Base-by-base conservation (phyloP, 2,113 vertebrate species). In the Gymnarchus niloticus region DNA sequence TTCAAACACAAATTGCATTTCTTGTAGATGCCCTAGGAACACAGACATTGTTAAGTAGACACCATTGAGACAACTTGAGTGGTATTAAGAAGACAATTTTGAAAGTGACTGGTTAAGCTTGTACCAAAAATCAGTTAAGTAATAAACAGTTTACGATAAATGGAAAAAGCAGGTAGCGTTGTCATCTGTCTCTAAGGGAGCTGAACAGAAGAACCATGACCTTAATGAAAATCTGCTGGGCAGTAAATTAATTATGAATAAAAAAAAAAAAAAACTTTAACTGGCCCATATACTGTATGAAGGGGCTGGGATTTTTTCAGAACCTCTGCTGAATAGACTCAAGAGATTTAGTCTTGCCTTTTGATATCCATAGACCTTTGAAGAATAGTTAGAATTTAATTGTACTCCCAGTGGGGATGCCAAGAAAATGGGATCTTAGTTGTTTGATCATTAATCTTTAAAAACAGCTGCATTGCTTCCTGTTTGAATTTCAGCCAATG, bases 371-470 rank as follows among this genome's bases (percentile, higher is more conserved):
- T 12, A 65, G 41, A 48, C 46, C 57, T 25, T 65, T 48, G 83
- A 73, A 84, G 61, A 73, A 46, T 73, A 10, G 8, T 73, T 84
- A 4, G 3, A 8, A 44, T 52, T 44, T 33, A 73, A 28, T 12
- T 73, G 17, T 65, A 51, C 73, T 84, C 57, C 61, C 17, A 0
- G 14, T 17, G 56, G 83, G 81, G 1, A 52, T 3, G 6, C 3
- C 1, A 41, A 41, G 6, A 73, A 54, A 84, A 52, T 65, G 23
- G 51, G n/a, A 84, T 12, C 23, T 17, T n/a, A 51, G 44, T 23
- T 59, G 37, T 84, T 59, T 73, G 73, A 69, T 23, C 57, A 33
- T 73, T 73, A 84, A 69, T 23, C 57, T 51, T 73, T 51, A 14
- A 73, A 73, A 69, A 80, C 23, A 56, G 54, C 59, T 2, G 8